Conservation (phyloP, 1,140 invertebrate species). For the Aphaenogaster floridana region DNA sequence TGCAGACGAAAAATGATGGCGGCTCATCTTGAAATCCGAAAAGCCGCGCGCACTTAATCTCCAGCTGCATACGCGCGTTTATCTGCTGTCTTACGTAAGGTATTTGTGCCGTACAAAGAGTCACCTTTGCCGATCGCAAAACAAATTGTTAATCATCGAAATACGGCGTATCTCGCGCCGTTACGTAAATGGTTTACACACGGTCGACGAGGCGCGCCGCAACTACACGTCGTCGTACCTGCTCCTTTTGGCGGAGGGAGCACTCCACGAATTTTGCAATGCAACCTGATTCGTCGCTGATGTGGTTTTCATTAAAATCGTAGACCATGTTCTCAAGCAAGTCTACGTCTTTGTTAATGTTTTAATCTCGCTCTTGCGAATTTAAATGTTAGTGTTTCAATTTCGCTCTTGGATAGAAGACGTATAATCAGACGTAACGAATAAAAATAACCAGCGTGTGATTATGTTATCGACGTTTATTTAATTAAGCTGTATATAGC, state of each 20-base stretch:
- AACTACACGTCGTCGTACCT: slow-evolving; percentile 55
- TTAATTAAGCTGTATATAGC: slow-evolving; percentile 34
- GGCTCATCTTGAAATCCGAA: slow-evolving; percentile 72
- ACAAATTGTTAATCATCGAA: slow-evolving; percentile 87
- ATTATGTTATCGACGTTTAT: slow-evolving; percentile 61
- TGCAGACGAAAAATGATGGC: slow-evolving; percentile 21
- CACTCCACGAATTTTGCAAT: background rate
- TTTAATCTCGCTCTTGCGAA: background rate
- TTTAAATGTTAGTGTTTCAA: slow-evolving; percentile 11
- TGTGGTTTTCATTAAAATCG: background rate
- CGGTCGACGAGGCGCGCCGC: slow-evolving; percentile 62
- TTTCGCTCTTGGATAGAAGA: slow-evolving; percentile 7
- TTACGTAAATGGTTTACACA: slow-evolving; percentile 84
- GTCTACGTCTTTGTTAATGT: slow-evolving; percentile 15
- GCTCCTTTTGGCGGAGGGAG: slow-evolving; percentile 49
- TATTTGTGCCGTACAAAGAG: slow-evolving; percentile 86
- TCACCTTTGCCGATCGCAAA: slow-evolving; percentile 86
- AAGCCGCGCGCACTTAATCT: slow-evolving; percentile 80
- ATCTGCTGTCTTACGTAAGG: slow-evolving; percentile 85
- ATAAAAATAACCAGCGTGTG: slow-evolving; percentile 35
- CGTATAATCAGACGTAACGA: background rate
- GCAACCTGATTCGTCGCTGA: background rate
- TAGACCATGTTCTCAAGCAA: background rate
- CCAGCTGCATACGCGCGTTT: slow-evolving; percentile 81
- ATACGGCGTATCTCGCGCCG: slow-evolving; percentile 81